Base-by-base conservation (phyloP, 2,113 vertebrate genomes). In the Erythrolamprus reginae region DNA sequence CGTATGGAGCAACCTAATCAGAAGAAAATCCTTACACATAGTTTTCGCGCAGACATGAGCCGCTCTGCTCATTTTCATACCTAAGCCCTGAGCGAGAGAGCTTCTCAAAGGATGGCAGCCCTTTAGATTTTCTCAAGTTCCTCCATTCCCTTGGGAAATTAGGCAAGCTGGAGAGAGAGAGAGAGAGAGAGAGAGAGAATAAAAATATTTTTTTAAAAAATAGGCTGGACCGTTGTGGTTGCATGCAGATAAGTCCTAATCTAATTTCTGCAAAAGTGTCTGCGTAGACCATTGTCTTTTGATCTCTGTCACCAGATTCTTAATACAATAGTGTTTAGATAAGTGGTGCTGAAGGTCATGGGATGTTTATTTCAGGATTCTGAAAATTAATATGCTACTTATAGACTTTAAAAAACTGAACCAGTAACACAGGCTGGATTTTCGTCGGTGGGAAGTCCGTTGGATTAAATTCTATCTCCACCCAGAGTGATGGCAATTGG, bases 311-410 rank as follows among this genome's bases (percentile, higher is more conserved):
- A 53, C 58, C 58, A 89, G 88, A 77, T 42, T 50, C n/a, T 38
- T 56, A 4, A 50, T 86, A 89, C 91, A 92, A 89, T 92, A 87
- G 84, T 58, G 12, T 89, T 89, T 58, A 89, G 84, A 87, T 86
- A 58, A 89, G 17, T 89, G 15, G 21, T 55, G 65, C 33, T 52
- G 65, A 89, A 51, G 61, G 83, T 89, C 82, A 52, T 24, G 15
- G 84, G 87, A 28, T 89, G 45, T 89, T 92, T 87, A 61, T 50
- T 50, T 50, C 58, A n/a, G 28, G 12, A 47, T 38, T 56, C 52
- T 52, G 23, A 17, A 89, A 50, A 55, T 51, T 61, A 82, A 45
- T 89, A 21, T 24, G 24, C 45, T 86, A 23, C 33, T 77, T 28
- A 24, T 21, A 23, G 52, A 82, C n/a, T n/a, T n/a, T n/a, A n/a